A percentile compares a stretch with the other conserved stretches of the same genome.
These are phyloP conservation scores for Boloria selene DNA, from an alignment of 2,888 invertebrate species.

Conservation along the genomic window DNA sequence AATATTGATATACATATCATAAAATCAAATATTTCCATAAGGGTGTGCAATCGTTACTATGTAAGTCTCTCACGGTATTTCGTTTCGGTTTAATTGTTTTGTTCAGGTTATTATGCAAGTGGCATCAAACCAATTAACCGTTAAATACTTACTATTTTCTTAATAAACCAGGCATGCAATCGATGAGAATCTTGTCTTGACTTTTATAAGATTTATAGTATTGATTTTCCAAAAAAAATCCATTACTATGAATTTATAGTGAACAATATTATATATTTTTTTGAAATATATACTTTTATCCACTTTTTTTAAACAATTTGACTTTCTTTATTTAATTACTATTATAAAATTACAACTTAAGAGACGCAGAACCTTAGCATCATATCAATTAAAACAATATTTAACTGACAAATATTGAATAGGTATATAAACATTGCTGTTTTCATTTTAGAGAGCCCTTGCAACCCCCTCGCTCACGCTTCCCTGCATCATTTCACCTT, in stretches of 20 bases:
- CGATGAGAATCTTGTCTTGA: slow-evolving; percentile 2
- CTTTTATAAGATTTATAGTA: too few relatives aligned
- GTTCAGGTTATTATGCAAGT: slow-evolving; percentile 33
- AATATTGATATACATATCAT: too few relatives aligned
- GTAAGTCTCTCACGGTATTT: slow-evolving; percentile 40
- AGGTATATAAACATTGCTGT: background rate
- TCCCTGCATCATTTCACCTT: slow-evolving; percentile 31
- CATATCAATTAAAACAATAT: too few relatives aligned
- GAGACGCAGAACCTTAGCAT: too few relatives aligned
- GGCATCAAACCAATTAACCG: slow-evolving; percentile 24
- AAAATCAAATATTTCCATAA: background rate
- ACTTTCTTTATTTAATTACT: too few relatives aligned
- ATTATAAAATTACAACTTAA: too few relatives aligned
- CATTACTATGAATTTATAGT: too few relatives aligned
- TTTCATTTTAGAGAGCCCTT: slow-evolving; percentile 26
- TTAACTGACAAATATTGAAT: too few relatives aligned
- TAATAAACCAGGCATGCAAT: background rate
- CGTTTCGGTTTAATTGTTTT: slow-evolving; percentile 38
- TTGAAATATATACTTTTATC: too few relatives aligned
- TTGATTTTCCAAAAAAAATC: too few relatives aligned
- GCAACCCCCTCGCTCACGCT: slow-evolving; percentile 22
- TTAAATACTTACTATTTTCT: slow-evolving; percentile 14
- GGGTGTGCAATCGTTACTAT: background rate
- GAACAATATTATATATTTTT: too few relatives aligned
- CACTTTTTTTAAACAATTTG: too few relatives aligned